A percentile compares a stretch with the other conserved stretches of the same genome.
Evolutionary conservation across 2,888 invertebrate species (phyloP).

Genomic region (Troglohyphantes excavatus): DNA sequence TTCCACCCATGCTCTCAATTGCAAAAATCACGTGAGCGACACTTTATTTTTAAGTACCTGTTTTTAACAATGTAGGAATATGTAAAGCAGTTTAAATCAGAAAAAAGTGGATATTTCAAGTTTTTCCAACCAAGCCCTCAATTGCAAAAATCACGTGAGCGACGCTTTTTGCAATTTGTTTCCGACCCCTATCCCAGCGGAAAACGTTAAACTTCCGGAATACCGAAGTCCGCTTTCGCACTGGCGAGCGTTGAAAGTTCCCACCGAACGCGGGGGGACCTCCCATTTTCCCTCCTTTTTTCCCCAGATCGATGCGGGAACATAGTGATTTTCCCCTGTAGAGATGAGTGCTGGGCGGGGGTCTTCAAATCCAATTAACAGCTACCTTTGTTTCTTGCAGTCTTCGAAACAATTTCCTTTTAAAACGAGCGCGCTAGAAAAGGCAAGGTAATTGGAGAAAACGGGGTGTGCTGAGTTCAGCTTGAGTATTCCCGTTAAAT

Average conservation of each 20-base stretch:
- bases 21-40: too few species aligned
- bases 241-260: conserved; percentile 25
- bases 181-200: conserved; percentile 1
- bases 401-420: conserved; percentile 60
- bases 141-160: too few species aligned
- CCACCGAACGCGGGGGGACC: conserved; percentile 33
- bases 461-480: conserved; percentile 33
- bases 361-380: conserved; percentile 69
- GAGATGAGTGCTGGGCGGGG: conserved; percentile 18
- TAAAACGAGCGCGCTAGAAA: conserved; percentile 28
- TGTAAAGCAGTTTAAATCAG: too few species aligned
- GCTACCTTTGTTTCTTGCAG: conserved; percentile 65
- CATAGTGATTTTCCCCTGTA: conserved; percentile 46
- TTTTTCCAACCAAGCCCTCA: too few species aligned
- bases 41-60: too few species aligned
- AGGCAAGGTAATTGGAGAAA: conserved; percentile 60
- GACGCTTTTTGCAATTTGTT: neutral
- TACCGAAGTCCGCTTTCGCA: conserved; percentile 33
- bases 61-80: too few species aligned
- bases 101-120: too few species aligned
- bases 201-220: conserved; percentile 26
- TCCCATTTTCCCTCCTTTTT: conserved; percentile 27
- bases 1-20: too few species aligned
- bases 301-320: conserved; percentile 51
- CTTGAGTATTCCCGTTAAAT: conserved; percentile 22